Conservation (phyloP, 2,888 invertebrate species). For the Apotomis turbidana region DNA sequence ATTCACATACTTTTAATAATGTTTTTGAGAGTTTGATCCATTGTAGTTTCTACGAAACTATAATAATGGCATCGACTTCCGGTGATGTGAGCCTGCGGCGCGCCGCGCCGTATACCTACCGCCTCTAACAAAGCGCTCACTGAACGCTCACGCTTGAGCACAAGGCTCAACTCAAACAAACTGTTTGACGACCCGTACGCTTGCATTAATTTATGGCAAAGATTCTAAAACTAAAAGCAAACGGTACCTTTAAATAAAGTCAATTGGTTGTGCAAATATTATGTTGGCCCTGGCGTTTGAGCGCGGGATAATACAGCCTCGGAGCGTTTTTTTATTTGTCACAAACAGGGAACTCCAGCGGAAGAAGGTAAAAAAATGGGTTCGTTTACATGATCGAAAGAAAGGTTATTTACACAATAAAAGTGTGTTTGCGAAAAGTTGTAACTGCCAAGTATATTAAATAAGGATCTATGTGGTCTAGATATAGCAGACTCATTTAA, state of each 20-base stretch:
- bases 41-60: constrained; percentile 37
- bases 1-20: neutral
- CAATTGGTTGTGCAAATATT: constrained; percentile 61
- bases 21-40: neutral
- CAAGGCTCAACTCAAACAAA: constrained; percentile 19
- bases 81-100: constrained; percentile 26
- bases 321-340: constrained; percentile 27
- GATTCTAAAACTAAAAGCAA: constrained; percentile 62
- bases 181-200: constrained; percentile 54
- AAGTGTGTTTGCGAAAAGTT: constrained; percentile 26
- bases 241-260: constrained; percentile 54
- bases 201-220: constrained; percentile 65
- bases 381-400: constrained; percentile 41
- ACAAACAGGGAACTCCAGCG: constrained; percentile 44
- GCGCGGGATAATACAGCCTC: constrained; percentile 23
- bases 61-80: constrained; percentile 35
- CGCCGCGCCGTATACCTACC: constrained; percentile 16
- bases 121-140: constrained; percentile 9
- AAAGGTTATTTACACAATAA: constrained; percentile 28
- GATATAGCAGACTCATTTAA: neutral
- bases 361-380: constrained; percentile 45
- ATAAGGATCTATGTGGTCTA: neutral
- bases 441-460: constrained; percentile 7
- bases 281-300: constrained; percentile 31
- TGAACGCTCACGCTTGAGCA: neutral